Percentiles rank a stretch among this genome's conserved stretches.
Evolutionary conservation across 2,113 vertebrate genomes (phyloP).

Genomic region (Phaethornis superciliosus): DNA sequence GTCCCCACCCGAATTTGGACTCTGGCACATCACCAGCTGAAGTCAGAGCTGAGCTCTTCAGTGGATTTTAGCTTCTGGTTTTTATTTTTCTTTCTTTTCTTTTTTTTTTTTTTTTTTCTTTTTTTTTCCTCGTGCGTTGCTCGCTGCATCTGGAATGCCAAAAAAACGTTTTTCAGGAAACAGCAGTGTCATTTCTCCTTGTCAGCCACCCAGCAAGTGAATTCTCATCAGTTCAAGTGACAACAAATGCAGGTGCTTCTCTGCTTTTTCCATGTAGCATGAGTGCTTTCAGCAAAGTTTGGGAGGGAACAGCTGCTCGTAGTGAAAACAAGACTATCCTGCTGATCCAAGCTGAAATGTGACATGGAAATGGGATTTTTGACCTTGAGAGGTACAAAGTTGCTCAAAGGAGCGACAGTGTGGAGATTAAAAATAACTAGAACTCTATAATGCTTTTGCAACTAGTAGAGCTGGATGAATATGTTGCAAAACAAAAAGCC

Average conservation of each 20-base stretch:
- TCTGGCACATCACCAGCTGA: background rate
- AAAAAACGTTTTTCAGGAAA: background rate
- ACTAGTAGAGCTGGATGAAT: background rate
- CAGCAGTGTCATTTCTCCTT: background rate
- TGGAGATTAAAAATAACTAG: background rate
- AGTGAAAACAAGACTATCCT: background rate
- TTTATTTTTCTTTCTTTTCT: background rate
- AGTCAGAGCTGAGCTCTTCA: background rate
- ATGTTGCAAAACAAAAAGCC: background rate
- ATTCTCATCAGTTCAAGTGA: slow-evolving; percentile 14
- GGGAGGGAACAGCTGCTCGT: slow-evolving; percentile 29
- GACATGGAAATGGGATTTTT: slow-evolving; percentile 8
- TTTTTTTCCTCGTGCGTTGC: background rate
- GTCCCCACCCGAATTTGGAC: background rate
- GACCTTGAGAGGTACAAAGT: background rate
- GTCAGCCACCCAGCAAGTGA: background rate
- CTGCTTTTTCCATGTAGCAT: background rate
- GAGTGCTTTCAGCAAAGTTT: background rate
- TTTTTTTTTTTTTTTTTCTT: background rate
- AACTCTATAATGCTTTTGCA: background rate
- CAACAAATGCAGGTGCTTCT: slow-evolving; percentile 39
- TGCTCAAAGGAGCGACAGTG: background rate
- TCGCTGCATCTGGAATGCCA: background rate
- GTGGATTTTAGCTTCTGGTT: rapidly evolving
- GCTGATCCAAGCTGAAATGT: background rate